These are phyloP conservation scores for Phragmatobia fuliginosa DNA, from an alignment of 2,888 invertebrate genomes.

Conservation along the genomic window DNA sequence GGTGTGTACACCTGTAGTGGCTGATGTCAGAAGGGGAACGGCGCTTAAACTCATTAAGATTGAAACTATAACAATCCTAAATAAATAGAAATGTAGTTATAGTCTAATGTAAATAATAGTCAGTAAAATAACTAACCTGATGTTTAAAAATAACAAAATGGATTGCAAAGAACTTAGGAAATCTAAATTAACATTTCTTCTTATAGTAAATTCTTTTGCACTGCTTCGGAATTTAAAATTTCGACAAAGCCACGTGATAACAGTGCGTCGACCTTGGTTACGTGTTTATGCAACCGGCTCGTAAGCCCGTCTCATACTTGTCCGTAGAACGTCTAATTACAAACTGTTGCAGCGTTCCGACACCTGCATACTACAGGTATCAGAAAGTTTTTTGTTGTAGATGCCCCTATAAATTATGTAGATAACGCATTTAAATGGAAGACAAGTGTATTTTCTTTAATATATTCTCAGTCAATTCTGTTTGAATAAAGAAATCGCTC, in stretches of 20 bases:
- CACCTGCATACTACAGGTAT: constrained; percentile 12
- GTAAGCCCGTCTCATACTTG: constrained; percentile 28
- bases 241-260: constrained; percentile 56
- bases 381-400: neutral
- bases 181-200: neutral
- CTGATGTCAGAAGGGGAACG: neutral
- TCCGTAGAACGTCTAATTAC: constrained; percentile 6
- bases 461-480: neutral
- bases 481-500: neutral
- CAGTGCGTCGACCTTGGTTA: constrained; percentile 54
- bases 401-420: neutral
- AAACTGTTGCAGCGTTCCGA: constrained; percentile 33
- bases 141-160: neutral
- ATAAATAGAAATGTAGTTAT: neutral
- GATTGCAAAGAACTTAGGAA: neutral
- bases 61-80: neutral
- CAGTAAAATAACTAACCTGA: neutral
- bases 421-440: neutral
- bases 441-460: neutral
- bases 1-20: neutral
- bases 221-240: constrained; percentile 40
- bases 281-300: constrained; percentile 26
- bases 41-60: neutral
- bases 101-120: neutral
- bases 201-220: constrained; percentile 12